A percentile compares a stretch with the other conserved stretches of the same genome.
These are phyloP conservation scores for Drosophila orosa DNA, from an alignment of 1,140 invertebrate genomes.

Conservation along the genomic window DNA sequence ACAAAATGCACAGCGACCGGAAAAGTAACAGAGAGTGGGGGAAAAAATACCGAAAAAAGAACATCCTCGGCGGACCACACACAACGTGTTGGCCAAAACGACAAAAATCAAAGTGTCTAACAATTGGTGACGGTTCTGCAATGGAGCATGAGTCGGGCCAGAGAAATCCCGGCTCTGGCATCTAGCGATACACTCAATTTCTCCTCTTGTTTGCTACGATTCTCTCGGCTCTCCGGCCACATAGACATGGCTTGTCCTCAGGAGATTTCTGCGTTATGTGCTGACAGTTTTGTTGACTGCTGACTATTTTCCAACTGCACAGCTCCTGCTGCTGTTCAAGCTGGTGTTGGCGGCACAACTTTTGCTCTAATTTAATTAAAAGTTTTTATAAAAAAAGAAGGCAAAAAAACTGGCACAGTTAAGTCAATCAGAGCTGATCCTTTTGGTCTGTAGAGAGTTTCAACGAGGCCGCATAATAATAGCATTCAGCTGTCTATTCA, in stretches of 20 bases:
- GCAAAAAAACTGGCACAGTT: slow-evolving; percentile 28
- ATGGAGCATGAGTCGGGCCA: slow-evolving; percentile 48
- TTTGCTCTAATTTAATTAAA: slow-evolving; percentile 72
- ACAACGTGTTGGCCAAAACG: slow-evolving; percentile 47
- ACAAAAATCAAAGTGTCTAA: slow-evolving; percentile 72
- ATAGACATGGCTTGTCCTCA: slow-evolving; percentile 43
- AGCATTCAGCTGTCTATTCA: neutral
- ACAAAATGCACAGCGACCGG: slow-evolving; percentile 46
- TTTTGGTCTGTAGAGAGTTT: neutral
- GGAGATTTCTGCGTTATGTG: slow-evolving; percentile 56
- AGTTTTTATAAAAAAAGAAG: slow-evolving; percentile 40
- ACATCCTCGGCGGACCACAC: slow-evolving; percentile 40
- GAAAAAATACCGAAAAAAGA: neutral
- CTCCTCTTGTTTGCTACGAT: slow-evolving; percentile 33
- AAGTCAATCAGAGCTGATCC: slow-evolving; percentile 49
- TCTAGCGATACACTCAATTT: slow-evolving; percentile 56
- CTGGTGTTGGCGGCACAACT: slow-evolving; percentile 39
- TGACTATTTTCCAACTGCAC: slow-evolving; percentile 24
- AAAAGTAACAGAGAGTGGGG: slow-evolving; percentile 16
- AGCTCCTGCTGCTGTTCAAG: neutral
- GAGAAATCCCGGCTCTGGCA: slow-evolving; percentile 11
- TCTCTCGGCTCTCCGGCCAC: slow-evolving; percentile 28
- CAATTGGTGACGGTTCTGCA: slow-evolving; percentile 71
- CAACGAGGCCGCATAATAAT: neutral
- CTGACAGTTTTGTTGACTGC: slow-evolving; percentile 62